phyloP scores from a whole-genome alignment of 1,140 invertebrate species.

The Brachionus angularis region DNA sequence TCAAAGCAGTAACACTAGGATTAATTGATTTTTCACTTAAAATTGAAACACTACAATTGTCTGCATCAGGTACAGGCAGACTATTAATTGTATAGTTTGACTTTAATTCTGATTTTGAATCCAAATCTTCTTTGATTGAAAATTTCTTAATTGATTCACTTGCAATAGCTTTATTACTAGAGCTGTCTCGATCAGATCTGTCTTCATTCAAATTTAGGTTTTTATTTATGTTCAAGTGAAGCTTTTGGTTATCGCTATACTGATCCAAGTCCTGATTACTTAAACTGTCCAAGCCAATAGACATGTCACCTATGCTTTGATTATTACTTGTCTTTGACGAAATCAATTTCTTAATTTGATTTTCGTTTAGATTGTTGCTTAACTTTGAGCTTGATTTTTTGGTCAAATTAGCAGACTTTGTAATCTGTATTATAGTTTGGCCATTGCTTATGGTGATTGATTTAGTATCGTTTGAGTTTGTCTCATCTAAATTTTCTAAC shows the following conservation, averaged over 20 bases:
- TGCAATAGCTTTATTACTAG: constrained; percentile 7
- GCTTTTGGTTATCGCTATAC: constrained; percentile 12
- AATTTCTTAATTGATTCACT: not conserved
- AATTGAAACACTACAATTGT: constrained; percentile 31
- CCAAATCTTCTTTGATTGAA: too few relatives aligned
- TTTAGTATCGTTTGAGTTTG: too few relatives aligned
- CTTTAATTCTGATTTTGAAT: too few relatives aligned
- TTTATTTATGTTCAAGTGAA: too few relatives aligned
- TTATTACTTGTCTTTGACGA: constrained; percentile 7
- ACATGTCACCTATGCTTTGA: constrained; percentile 34
- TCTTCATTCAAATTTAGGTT: too few relatives aligned
- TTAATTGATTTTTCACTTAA: constrained; percentile 22
- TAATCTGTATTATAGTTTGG: constrained; percentile 14
- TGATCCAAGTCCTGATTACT: constrained; percentile 14
- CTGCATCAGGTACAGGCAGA: not conserved
- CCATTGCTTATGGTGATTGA: not conserved
- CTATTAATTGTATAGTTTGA: constrained; percentile 37
- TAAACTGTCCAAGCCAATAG: constrained; percentile 19
- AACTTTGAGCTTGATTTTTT: not conserved
- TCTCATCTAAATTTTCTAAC: constrained; percentile 7
- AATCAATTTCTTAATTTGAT: constrained; percentile 9
- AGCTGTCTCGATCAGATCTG: constrained; percentile 15
- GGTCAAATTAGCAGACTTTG: not conserved
- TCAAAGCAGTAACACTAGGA: not conserved
- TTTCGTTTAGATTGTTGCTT: constrained; percentile 29